Base-by-base conservation (phyloP, 2,113 vertebrate species). In the Plestiodon gilberti region DNA sequence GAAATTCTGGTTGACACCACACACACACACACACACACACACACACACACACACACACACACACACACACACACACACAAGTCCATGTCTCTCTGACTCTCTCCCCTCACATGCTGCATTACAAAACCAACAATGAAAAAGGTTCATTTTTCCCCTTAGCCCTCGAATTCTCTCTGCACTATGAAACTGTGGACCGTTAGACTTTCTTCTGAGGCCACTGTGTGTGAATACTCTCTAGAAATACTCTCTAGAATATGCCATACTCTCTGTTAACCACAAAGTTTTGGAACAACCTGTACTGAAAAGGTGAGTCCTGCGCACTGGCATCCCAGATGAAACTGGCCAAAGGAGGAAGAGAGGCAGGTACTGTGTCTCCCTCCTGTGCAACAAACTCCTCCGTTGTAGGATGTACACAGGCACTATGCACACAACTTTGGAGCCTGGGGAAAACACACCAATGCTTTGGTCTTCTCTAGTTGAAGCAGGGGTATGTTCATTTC, bases 151-250 rank as follows among this genome's bases (percentile, higher is more conserved):
- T 18, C 0, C 0, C 0, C 22, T 28, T 17, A 15, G 55, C 30
- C 20, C 40, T 52, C 33, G n/a, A n/a, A 73, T 38, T 22, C 2
- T n/a, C 11, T 78, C 87, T 33, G 13, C 28, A 86, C 90, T 78
- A 61, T 90, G 83, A 86, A 90, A 55, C 6, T 55, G 52, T 13
- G 11, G 17, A 15, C 89, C 82, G 88, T n/a, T 86, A 23, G 6
- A 4, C 23, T 81, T 78, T 89, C 86, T 75, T 91, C 90, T 75
- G 87, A 90, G 62, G 89, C 79, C 88, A 85, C 87, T 90, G 87
- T 88, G 85, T 81, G 78, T 87, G 89, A 89, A 77, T 82, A 84
- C 76, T 87, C 33, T 74, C 55, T 82, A 84, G 76, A 59, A 4
- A 48, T 48, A 48, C 43, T 48, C 43, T 48, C 43, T 48, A 48